Conservation (phyloP, 2,888 invertebrate genomes). For the Zaprionus bogoriensis region DNA sequence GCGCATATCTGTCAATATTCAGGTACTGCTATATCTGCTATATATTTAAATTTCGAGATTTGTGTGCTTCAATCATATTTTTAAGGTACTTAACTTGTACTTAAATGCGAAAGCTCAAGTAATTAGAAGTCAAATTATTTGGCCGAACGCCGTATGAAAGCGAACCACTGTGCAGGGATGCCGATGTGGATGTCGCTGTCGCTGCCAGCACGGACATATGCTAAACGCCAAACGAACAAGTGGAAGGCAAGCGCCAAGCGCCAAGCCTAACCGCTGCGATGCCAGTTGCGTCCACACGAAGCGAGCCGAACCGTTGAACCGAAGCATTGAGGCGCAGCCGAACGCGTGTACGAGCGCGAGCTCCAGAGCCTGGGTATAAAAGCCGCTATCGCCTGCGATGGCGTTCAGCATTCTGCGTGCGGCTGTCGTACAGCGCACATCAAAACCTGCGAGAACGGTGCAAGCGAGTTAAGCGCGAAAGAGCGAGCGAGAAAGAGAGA, state of each 20-base stretch:
- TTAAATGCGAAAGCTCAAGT: too few relatives aligned
- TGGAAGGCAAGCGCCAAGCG: slow-evolving; percentile 32
- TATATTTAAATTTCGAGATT: too few relatives aligned
- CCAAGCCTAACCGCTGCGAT: slow-evolving; percentile 15
- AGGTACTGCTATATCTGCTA: too few relatives aligned
- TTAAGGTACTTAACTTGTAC: too few relatives aligned
- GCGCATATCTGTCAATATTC: too few relatives aligned
- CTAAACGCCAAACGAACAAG: slow-evolving; percentile 59
- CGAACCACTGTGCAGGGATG: slow-evolving; percentile 9
- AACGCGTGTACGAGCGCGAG: slow-evolving; percentile 3
- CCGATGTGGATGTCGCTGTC: slow-evolving; percentile 35
- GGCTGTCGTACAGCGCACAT: slow-evolving; percentile 64
- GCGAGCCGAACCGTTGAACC: neutral
- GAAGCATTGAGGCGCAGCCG: neutral
- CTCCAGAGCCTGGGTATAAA: slow-evolving; percentile 51
- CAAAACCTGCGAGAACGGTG: neutral
- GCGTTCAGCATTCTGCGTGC: slow-evolving; percentile 69
- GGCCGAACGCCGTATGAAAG: neutral
- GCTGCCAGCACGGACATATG: slow-evolving; percentile 66
- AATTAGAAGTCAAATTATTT: too few relatives aligned
- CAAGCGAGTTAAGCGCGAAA: neutral
- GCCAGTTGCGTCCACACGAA: slow-evolving; percentile 9
- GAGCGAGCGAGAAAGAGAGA: neutral
- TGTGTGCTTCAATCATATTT: too few relatives aligned
- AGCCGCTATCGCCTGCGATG: slow-evolving; percentile 34